A percentile compares a stretch with the other conserved stretches of the same genome.
These are phyloP conservation scores for Brachionus rotundiformis DNA, from an alignment of 1,140 invertebrate genomes.

Conservation along the genomic window DNA sequence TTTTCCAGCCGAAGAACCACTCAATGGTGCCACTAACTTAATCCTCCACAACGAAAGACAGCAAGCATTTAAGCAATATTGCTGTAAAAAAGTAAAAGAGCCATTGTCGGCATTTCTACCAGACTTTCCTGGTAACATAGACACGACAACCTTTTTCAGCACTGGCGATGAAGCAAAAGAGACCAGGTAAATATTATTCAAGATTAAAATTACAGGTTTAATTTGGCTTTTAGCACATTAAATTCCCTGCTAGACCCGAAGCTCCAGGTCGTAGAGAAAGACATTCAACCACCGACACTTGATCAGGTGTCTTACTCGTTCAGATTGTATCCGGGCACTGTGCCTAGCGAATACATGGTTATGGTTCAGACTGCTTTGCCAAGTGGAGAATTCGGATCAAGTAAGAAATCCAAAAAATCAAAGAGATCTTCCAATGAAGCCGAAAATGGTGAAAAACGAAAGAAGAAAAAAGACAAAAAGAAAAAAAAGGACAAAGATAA, in stretches of 20 bases:
- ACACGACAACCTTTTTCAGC: conserved; percentile 9
- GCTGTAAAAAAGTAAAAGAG: conserved; percentile 52
- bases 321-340: conserved; percentile 7
- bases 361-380: conserved; percentile 43
- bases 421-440: conserved; percentile 47
- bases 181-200: background rate
- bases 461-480: conserved; percentile 51
- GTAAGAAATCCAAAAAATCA: conserved; percentile 49
- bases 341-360: conserved; percentile 24
- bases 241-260: conserved; percentile 34
- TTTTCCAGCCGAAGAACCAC: conserved; percentile 33
- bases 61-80: conserved; percentile 49
- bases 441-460: conserved; percentile 42
- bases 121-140: conserved; percentile 49
- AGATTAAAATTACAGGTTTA: background rate
- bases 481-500: conserved; percentile 52
- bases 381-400: conserved; percentile 6
- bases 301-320: conserved; percentile 16
- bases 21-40: conserved; percentile 36
- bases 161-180: conserved; percentile 42
- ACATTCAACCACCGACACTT: background rate
- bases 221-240: conserved; percentile 6
- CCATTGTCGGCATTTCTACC: conserved; percentile 49
- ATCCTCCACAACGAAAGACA: conserved; percentile 50
- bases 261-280: conserved; percentile 39